Percentiles rank a stretch among this genome's conserved stretches.
Evolutionary conservation across 2,797 vertebrate genomes (phyloP).

Genomic region (Clarias fuscus): DNA sequence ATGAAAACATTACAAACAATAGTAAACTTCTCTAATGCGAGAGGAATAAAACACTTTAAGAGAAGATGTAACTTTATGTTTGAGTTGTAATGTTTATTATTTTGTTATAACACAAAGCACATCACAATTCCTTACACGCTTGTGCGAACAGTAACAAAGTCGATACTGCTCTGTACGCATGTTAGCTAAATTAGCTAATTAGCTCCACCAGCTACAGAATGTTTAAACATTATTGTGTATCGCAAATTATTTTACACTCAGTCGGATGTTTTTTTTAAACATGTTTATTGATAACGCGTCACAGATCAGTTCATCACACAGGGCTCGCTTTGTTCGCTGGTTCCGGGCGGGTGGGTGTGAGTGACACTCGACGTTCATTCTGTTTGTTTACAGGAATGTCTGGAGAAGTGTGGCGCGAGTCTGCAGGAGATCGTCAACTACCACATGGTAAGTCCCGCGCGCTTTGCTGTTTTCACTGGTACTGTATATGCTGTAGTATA

Average conservation of each 20-base stretch:
- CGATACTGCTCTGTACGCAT: not conserved
- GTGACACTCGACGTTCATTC: not conserved
- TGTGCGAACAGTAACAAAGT: not conserved
- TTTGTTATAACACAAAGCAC: not conserved
- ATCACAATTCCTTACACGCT: not conserved
- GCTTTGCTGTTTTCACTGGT: not conserved
- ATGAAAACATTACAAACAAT: not conserved
- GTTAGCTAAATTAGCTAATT: not conserved
- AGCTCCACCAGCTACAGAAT: not conserved
- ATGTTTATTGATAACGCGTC: not conserved
- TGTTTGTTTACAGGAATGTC: constrained; percentile 81
- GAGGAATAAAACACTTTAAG: not conserved
- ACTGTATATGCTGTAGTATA: too few species aligned
- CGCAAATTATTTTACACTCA: too few species aligned
- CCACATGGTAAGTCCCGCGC: constrained; percentile 84
- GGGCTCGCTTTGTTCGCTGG: not conserved
- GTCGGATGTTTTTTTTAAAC: too few species aligned
- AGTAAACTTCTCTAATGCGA: not conserved
- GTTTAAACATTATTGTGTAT: not conserved
- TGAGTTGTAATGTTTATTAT: not conserved
- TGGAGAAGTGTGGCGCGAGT: constrained; percentile 92
- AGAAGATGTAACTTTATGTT: not conserved
- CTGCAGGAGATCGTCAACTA: constrained; percentile 97
- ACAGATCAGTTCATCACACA: not conserved
- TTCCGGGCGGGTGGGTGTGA: not conserved